Conservation (phyloP, 2,113 vertebrate genomes). For the Acanthochromis polyacanthus region DNA sequence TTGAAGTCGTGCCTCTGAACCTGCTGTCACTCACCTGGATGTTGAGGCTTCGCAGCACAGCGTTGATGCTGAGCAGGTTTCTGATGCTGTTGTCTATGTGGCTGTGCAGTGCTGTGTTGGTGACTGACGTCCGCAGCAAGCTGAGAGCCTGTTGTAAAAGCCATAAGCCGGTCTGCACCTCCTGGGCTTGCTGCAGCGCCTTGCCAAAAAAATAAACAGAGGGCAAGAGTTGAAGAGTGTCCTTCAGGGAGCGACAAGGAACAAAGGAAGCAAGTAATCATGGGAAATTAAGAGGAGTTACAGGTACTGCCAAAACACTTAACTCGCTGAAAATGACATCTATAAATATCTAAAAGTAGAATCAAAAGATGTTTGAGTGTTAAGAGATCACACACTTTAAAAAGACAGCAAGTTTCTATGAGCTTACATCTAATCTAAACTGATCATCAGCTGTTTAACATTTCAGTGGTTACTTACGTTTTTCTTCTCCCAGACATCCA, state of each 20-base stretch:
- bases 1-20: not conserved
- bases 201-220: constrained; percentile 53
- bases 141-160: constrained; percentile 79
- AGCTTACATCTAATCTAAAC: not conserved
- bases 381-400: too few species aligned
- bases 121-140: constrained; percentile 74
- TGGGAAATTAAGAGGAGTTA: not conserved
- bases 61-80: constrained; percentile 82
- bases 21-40: constrained; percentile 74
- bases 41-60: constrained; percentile 83
- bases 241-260: not conserved
- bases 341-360: not conserved
- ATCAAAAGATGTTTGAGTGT: not conserved
- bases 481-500: constrained; percentile 83
- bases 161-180: constrained; percentile 85
- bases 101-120: constrained; percentile 74
- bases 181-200: constrained; percentile 78
- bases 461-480: constrained; percentile 73
- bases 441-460: not conserved
- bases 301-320: not conserved
- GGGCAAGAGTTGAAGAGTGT: not conserved
- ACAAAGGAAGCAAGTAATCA: constrained; percentile 19
- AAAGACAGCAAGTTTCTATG: not conserved
- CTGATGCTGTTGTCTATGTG: constrained; percentile 82
- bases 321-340: not conserved